A percentile compares a stretch with the other conserved stretches of the same genome.
phyloP scores from a whole-genome alignment of 2,888 invertebrate species.

The Apamea anceps region DNA sequence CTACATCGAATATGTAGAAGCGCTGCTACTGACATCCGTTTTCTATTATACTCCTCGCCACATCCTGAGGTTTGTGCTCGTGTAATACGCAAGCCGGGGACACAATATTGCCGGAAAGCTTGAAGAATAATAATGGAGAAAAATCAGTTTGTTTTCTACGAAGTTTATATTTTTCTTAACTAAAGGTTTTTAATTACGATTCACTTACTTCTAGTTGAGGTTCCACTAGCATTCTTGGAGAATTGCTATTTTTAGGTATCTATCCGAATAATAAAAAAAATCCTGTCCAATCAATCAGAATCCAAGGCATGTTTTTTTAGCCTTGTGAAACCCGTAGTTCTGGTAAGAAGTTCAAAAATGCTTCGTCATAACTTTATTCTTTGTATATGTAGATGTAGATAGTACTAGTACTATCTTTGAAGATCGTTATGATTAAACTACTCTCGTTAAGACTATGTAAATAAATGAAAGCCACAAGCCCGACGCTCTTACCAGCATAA shows the following conservation, averaged over 20 bases:
- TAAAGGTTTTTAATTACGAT: not conserved
- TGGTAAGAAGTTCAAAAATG: not conserved
- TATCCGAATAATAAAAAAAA: not conserved
- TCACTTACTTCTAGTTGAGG: not conserved
- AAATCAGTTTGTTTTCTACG: not conserved
- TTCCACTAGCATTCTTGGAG: not conserved
- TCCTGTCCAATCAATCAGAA: too few species aligned
- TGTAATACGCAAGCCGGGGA: slow-evolving; percentile 44
- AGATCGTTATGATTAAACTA: not conserved
- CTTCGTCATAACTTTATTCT: not conserved
- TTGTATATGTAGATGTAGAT: not conserved
- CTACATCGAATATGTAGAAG: slow-evolving; percentile 71
- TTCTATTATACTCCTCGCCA: slow-evolving; percentile 70
- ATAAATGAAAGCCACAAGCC: slow-evolving; percentile 21
- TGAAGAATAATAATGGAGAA: not conserved
- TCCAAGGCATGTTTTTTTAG: not conserved
- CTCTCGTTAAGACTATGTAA: not conserved
- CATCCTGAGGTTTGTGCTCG: slow-evolving; percentile 62
- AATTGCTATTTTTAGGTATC: not conserved
- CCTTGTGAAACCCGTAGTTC: not conserved
- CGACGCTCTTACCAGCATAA: slow-evolving; percentile 16
- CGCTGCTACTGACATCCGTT: slow-evolving; percentile 71
- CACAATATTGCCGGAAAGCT: not conserved
- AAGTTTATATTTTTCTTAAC: not conserved
- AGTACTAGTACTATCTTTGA: not conserved